Base-by-base conservation (phyloP, 1,140 invertebrate genomes). In the Aphaenogaster ashmeadi region DNA sequence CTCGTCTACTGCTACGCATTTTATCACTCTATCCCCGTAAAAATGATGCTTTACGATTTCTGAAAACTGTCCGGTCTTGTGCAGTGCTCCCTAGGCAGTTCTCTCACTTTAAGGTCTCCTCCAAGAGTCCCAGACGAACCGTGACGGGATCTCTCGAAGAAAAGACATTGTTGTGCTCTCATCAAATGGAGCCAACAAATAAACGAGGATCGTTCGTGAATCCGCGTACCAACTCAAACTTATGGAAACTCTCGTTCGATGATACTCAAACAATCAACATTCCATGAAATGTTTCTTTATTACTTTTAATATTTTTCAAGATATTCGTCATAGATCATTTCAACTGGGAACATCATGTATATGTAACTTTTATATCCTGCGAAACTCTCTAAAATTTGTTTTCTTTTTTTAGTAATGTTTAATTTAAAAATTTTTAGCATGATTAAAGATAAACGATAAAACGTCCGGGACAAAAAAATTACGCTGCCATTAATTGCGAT, bases 1-100 rank as follows among this genome's bases (percentile, higher is more conserved):
- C 44, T 33, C 27, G 21, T 64, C 21, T 44, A 44, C 27, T 4
- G 36, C 33, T 21, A 13, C 41, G 60, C 84, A 41, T 58, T 87
- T 87, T 81, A 44, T 69, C 75, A 69, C 60, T 84, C 60, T 38
- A 74, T 27, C 52, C 6, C 58, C 64, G 74, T 90, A 90, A 91
- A 89, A 89, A 89, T 83, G 18, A 6, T 47, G 60, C 75, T 91
- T 91, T 89, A 91, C 75, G 89, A 91, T 91, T 91, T 87, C 85
- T 89, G 67, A 85, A 91, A 91, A 91, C 69, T 69, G 87, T 21
- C 67, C 83, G 52, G 15, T 64, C 60, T 56, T 54, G 54, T 62
- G 58, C 13, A 27, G 5, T 7, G n/a, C 47, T 62, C 38, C 36
- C 41, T 54, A 58, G n/a, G 54, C 33, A 8, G 21, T 58, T 64